Percentiles rank a stretch among this genome's conserved stretches.
These are phyloP conservation scores for Eremophila alpestris DNA, from an alignment of 2,797 vertebrate genomes.

Conservation along the genomic window DNA sequence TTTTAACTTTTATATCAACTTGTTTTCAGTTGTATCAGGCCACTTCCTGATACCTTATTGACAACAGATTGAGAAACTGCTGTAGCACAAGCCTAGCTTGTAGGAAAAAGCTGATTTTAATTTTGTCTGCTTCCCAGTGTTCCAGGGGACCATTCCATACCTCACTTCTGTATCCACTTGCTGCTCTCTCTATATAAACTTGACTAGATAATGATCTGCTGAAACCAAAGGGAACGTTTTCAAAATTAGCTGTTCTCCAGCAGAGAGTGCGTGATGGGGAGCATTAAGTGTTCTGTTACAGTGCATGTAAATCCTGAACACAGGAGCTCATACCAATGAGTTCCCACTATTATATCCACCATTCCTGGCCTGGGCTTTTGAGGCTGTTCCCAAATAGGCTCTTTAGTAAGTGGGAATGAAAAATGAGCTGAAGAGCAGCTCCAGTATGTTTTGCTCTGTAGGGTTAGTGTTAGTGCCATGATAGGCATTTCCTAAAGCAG, in stretches of 20 bases:
- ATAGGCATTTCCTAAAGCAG: background rate
- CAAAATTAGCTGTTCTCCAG: slow-evolving; percentile 25
- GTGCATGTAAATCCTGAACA: slow-evolving; percentile 37
- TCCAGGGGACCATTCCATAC: background rate
- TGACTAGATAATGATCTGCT: slow-evolving; percentile 21
- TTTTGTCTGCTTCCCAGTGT: background rate
- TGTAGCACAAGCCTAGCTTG: background rate
- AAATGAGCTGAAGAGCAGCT: background rate
- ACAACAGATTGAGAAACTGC: background rate
- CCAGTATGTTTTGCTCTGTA: background rate
- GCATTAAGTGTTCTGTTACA: slow-evolving; percentile 2
- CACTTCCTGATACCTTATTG: background rate
- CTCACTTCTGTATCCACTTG: background rate
- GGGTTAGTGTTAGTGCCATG: background rate
- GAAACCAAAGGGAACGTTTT: slow-evolving; percentile 9
- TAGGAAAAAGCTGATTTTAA: background rate
- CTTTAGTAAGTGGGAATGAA: background rate
- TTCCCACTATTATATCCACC: slow-evolving; percentile 30
- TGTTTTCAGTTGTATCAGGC: background rate
- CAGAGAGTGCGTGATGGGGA: background rate
- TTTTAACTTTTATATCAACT: background rate
- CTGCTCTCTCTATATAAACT: background rate
- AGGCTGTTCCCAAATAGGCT: background rate
- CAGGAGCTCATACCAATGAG: slow-evolving; percentile 63
- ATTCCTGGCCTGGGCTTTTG: slow-evolving; percentile 11